Conservation (phyloP, 2,113 vertebrate genomes). For the Colistium nudipinnis region DNA sequence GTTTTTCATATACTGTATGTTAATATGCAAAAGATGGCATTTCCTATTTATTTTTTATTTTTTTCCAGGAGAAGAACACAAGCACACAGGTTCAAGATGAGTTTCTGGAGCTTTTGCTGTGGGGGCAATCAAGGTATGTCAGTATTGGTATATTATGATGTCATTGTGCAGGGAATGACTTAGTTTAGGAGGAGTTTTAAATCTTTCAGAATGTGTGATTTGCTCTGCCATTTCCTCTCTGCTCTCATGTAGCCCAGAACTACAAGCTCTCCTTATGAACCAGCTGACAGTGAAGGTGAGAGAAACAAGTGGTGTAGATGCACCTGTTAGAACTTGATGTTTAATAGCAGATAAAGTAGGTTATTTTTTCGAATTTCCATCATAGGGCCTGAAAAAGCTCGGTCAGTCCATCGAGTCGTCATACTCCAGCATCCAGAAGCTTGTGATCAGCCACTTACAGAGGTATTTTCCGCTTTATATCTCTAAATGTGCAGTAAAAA, state of each 20-base stretch:
- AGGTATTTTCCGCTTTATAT: slow-evolving; percentile 79
- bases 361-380: slow-evolving; percentile 21
- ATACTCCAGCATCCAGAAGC: slow-evolving; percentile 96
- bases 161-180: no score
- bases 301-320: background rate
- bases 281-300: slow-evolving; percentile 96
- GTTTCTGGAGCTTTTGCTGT: slow-evolving; percentile 95
- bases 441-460: slow-evolving; percentile 97
- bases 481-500: background rate
- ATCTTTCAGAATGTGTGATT: background rate
- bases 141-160: background rate
- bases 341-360: background rate
- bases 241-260: slow-evolving; percentile 85
- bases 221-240: background rate
- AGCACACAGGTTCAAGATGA: slow-evolving; percentile 97
- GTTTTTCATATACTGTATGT: background rate
- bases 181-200: background rate
- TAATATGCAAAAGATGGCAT: background rate
- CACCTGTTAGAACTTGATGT: background rate
- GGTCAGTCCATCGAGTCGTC: slow-evolving; percentile 98
- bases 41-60: background rate
- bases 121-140: slow-evolving; percentile 96
- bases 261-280: slow-evolving; percentile 96
- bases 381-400: slow-evolving; percentile 95
- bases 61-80: slow-evolving; percentile 92